phyloP scores from a whole-genome alignment of 2,888 invertebrate genomes.

The Cerastoderma edule region DNA sequence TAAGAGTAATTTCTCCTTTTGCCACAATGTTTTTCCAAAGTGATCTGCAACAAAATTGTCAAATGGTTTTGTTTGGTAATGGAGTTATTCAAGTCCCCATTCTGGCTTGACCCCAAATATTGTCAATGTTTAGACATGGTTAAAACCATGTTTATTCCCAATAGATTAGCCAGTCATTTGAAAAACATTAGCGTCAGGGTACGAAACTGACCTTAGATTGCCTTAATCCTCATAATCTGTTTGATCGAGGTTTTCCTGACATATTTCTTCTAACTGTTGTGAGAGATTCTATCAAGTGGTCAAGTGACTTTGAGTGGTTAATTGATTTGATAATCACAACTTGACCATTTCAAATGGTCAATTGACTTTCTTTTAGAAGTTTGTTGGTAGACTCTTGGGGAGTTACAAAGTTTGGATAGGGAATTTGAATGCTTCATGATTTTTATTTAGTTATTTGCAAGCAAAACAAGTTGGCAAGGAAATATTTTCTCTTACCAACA shows the following conservation, averaged over 20 bases:
- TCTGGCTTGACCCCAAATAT: background rate
- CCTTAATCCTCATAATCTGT: slow-evolving; percentile 9
- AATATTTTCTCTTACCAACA: no score
- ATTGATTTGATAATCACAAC: slow-evolving; percentile 1
- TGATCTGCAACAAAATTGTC: background rate
- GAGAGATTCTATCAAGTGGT: slow-evolving; percentile 16
- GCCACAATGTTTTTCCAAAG: slow-evolving; percentile 14
- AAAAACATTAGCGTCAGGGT: slow-evolving; percentile 14
- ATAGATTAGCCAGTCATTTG: slow-evolving; percentile 20
- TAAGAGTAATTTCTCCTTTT: slow-evolving; percentile 11
- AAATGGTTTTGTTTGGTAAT: background rate
- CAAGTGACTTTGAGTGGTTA: no score
- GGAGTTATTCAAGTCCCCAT: background rate
- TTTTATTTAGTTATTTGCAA: no score
- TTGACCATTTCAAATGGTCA: slow-evolving; percentile 4
- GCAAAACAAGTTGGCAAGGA: no score
- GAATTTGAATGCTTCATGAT: no score
- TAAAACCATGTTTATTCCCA: slow-evolving; percentile 23
- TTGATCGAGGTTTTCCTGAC: slow-evolving; percentile 5
- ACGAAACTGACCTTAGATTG: slow-evolving; percentile 19
- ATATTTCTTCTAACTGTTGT: slow-evolving; percentile 16
- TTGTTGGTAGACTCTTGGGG: no score
- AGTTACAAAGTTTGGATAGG: no score
- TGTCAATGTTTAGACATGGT: slow-evolving; percentile 5
- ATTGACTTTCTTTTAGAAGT: slow-evolving; percentile 12